Evolutionary conservation across 2,797 vertebrate species (phyloP).

Genomic region (Macroramphosus scolopax): DNA sequence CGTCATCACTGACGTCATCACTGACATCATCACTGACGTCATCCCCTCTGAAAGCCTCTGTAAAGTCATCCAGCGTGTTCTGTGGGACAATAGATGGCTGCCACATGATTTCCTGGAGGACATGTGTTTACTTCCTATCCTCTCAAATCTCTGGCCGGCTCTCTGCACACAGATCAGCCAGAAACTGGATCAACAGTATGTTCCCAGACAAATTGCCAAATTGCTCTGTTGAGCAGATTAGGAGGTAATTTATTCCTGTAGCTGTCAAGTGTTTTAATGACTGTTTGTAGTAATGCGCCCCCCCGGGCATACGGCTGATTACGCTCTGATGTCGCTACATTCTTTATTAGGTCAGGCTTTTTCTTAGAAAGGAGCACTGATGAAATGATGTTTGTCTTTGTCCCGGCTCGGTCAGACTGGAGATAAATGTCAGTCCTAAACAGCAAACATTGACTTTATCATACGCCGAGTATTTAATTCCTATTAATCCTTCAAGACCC

Average conservation of each 20-base stretch:
- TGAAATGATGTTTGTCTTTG: conserved; percentile 3
- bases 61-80: too few relatives aligned
- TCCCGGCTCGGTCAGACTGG: not conserved
- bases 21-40: too few relatives aligned
- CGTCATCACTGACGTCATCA: too few relatives aligned
- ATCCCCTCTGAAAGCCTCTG: too few relatives aligned
- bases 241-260: conserved; percentile 25
- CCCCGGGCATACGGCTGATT: conserved; percentile 33
- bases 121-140: not conserved
- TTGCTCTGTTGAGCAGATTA: conserved; percentile 10
- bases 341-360: conserved; percentile 20
- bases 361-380: not conserved
- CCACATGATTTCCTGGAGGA: not conserved
- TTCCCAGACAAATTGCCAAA: not conserved
- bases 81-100: too few relatives aligned
- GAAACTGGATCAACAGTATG: not conserved
- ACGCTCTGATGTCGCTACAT: conserved; percentile 25
- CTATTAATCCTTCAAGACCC: too few relatives aligned
- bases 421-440: not conserved
- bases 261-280: conserved; percentile 40
- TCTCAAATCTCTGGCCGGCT: not conserved
- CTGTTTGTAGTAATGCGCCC: conserved; percentile 25
- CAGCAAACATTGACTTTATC: too few relatives aligned
- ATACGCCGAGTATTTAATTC: too few relatives aligned
- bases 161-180: not conserved